Conservation (phyloP, 2,113 vertebrate genomes). For the Alces alces region DNA sequence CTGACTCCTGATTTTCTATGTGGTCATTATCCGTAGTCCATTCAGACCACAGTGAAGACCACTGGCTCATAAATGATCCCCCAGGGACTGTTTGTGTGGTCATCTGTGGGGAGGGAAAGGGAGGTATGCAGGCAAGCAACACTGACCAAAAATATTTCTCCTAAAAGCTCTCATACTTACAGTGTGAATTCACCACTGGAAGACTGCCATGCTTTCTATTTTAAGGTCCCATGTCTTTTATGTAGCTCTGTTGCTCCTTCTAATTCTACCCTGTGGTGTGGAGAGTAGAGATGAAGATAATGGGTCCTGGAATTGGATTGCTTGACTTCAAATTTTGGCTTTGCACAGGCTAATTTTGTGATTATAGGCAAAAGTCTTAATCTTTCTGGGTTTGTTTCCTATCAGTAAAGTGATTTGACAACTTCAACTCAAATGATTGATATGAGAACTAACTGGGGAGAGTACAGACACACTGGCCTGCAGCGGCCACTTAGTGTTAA, state of each 20-base stretch:
- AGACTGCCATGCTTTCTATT: conserved; percentile 65
- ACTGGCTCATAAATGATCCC: conserved; percentile 14
- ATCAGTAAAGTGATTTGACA: background rate
- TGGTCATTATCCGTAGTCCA: conserved; percentile 48
- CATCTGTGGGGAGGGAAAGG: background rate
- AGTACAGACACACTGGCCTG: background rate
- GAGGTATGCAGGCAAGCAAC: conserved; percentile 12
- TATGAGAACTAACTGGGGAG: background rate
- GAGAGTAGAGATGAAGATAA: background rate
- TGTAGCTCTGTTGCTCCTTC: conserved; percentile 26
- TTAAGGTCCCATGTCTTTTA: conserved; percentile 54
- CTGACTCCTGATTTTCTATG: conserved; percentile 43
- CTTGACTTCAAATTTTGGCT: conserved; percentile 28
- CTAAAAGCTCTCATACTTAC: conserved; percentile 53
- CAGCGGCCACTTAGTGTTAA: background rate
- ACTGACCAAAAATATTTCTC: conserved; percentile 57
- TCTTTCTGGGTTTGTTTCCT: background rate
- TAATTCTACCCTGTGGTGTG: background rate
- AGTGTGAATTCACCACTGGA: conserved; percentile 61
- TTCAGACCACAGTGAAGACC: conserved; percentile 62
- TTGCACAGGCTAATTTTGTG: background rate
- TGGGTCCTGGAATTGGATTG: background rate
- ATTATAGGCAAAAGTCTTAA: background rate
- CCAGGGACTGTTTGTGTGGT: conserved; percentile 15
- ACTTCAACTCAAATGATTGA: background rate